Evolutionary conservation across 2,113 vertebrate genomes (phyloP).

Genomic region (Cercocebus atys): DNA sequence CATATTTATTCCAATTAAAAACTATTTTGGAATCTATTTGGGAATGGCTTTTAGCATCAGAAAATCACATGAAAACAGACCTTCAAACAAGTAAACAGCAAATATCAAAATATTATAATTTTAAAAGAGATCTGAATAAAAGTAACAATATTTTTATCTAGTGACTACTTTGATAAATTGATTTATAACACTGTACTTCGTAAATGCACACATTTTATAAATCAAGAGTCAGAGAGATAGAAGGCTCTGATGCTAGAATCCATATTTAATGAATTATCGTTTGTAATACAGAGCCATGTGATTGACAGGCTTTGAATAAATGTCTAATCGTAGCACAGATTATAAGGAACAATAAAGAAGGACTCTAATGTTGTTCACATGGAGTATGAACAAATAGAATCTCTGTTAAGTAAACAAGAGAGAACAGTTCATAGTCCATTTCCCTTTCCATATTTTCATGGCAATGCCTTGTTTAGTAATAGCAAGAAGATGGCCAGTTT

Average conservation of each 20-base stretch:
- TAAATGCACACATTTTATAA: neutral
- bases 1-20: constrained; percentile 3
- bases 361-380: neutral
- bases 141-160: neutral
- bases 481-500: constrained; percentile 7
- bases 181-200: neutral
- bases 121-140: constrained; percentile 24
- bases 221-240: neutral
- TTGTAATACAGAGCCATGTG: neutral
- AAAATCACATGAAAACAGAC: constrained; percentile 26
- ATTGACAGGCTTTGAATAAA: neutral
- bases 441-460: neutral
- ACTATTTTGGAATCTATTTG: neutral
- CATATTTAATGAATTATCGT: neutral
- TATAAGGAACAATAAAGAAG: neutral
- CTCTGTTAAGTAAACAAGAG: neutral
- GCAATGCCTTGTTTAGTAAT: neutral
- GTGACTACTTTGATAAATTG: neutral
- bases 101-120: constrained; percentile 1
- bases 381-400: neutral
- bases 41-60: neutral
- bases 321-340: neutral
- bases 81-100: constrained; percentile 41
- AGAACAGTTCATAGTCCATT: neutral
- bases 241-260: neutral